Evolutionary conservation across 2,797 vertebrate species (phyloP).

Genomic region (Syngnathus rostellatus): DNA sequence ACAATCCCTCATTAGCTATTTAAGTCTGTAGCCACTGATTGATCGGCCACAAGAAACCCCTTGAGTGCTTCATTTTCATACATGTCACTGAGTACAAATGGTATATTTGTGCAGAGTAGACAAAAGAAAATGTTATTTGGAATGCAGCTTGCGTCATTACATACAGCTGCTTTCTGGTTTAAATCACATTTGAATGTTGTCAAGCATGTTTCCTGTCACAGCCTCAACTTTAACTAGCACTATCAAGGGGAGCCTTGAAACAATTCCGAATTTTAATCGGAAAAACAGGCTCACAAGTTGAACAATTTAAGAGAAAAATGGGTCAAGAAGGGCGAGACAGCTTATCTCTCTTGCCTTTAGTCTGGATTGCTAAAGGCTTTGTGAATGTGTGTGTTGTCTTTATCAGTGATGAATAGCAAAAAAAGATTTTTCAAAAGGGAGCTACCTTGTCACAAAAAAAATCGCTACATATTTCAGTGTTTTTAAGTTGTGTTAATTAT

Average conservation of each 20-base stretch:
- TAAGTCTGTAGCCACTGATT: background rate
- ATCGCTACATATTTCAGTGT: background rate
- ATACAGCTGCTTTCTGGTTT: background rate
- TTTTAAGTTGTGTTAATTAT: background rate
- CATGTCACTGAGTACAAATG: background rate
- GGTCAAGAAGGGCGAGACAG: background rate
- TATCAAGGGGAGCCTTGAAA: background rate
- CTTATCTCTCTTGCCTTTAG: background rate
- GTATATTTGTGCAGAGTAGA: too few relatives aligned
- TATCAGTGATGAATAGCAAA: background rate
- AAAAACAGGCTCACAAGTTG: background rate
- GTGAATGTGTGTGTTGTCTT: background rate
- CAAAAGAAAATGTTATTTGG: background rate
- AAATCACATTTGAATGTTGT: background rate
- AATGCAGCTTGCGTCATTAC: background rate
- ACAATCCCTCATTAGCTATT: background rate
- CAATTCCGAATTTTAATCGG: background rate
- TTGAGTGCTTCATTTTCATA: background rate
- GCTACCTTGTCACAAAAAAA: background rate
- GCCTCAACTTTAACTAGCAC: background rate
- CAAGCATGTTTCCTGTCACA: constrained; percentile 1
- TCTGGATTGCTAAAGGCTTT: background rate
- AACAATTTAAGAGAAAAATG: background rate
- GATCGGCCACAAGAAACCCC: background rate
- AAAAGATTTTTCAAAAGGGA: background rate